These are phyloP conservation scores for Alviniconcha strummeri DNA, from an alignment of 2,888 invertebrate genomes.

Conservation along the genomic window DNA sequence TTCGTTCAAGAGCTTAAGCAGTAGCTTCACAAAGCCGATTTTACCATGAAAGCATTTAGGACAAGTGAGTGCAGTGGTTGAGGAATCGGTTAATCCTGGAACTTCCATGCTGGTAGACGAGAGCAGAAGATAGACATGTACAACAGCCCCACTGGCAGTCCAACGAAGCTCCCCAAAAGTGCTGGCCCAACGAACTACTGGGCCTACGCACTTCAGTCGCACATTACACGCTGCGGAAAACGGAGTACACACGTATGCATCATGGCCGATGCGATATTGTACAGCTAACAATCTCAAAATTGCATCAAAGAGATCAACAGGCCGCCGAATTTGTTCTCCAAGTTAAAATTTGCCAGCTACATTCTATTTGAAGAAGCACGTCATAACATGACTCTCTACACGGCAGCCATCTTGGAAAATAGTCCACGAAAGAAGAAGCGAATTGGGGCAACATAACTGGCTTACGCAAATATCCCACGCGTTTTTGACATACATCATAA, in stretches of 20 bases:
- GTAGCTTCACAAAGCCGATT: too few species aligned
- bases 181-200: too few species aligned
- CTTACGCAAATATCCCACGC: background rate
- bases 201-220: background rate
- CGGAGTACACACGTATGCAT: background rate
- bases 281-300: background rate
- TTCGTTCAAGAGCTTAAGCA: too few species aligned
- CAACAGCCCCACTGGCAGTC: too few species aligned
- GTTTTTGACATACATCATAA: background rate
- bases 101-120: too few species aligned
- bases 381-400: constrained; percentile 31
- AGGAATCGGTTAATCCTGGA: too few species aligned
- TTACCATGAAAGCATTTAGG: too few species aligned
- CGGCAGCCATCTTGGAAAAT: constrained; percentile 37
- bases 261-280: too few species aligned
- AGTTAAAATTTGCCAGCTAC: background rate
- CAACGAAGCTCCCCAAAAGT: too few species aligned
- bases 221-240: background rate
- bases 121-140: too few species aligned
- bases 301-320: background rate
- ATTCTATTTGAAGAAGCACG: constrained; percentile 32
- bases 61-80: too few species aligned
- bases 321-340: background rate
- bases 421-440: constrained; percentile 23
- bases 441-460: background rate